Percentiles rank a stretch among this genome's conserved stretches.
phyloP scores from a whole-genome alignment of 2,797 vertebrate species.

The Malurus splendens region DNA sequence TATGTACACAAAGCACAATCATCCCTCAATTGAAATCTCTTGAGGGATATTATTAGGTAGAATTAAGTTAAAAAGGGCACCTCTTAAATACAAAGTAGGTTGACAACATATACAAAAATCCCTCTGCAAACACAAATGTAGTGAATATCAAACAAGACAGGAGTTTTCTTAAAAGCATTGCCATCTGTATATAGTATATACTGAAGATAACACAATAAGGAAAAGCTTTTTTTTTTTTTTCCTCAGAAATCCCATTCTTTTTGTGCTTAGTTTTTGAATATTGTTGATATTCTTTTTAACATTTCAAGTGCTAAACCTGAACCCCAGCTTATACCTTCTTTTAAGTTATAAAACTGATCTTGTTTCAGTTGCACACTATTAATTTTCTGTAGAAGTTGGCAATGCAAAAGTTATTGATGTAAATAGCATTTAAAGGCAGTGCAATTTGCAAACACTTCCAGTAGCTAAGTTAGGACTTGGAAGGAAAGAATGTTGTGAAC shows the following conservation, averaged over 20 bases:
- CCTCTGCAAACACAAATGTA: neutral
- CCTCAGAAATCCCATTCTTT: neutral
- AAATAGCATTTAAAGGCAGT: constrained; percentile 4
- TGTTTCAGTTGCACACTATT: neutral
- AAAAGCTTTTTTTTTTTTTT: neutral
- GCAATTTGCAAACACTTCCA: constrained; percentile 40
- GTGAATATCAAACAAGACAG: neutral
- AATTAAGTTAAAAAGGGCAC: neutral
- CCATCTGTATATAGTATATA: neutral
- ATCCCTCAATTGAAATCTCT: neutral
- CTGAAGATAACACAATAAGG: neutral
- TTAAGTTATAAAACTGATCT: constrained; percentile 2
- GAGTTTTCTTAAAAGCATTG: neutral
- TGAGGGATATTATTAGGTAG: neutral
- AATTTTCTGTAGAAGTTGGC: neutral
- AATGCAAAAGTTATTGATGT: constrained; percentile 22
- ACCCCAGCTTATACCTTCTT: neutral
- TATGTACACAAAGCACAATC: neutral
- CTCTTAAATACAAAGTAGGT: neutral
- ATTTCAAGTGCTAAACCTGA: neutral
- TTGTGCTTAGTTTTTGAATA: neutral
- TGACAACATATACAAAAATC: neutral
- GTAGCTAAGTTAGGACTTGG: neutral
- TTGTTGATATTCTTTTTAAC: neutral
- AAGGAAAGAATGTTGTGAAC: constrained; percentile 9